Base-by-base conservation (phyloP, 2,888 invertebrate genomes). In the Mayetiola destructor region DNA sequence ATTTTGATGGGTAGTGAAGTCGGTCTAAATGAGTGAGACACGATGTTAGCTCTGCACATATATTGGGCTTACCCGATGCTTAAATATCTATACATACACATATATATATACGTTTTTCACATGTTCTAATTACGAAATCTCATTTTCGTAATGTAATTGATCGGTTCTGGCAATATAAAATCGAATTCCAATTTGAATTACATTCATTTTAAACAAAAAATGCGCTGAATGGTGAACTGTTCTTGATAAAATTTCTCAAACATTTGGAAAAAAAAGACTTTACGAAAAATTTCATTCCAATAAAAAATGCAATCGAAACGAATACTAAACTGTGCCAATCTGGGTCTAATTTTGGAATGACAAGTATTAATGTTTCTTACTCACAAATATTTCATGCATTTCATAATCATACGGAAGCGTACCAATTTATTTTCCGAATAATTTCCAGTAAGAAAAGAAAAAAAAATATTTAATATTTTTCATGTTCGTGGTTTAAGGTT, bases 1-100 rank as follows among this genome's bases (percentile, higher is more conserved):
- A 48, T 48, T 48, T 48, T 48, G 48, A 48, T 48, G 48, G 48
- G 27, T 48, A 48, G 48, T 16, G 27, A 48, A 48, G 48, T 48
- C 48, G 48, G 48, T 48, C 48, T 48, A 48, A 40, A 27, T 16
- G 27, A 27, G n/a, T 27, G 48, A 1, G 27, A 48, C 48, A 48
- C 48, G 48, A 48, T 48, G 48, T 48, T 48, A 23, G n/a, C 48
- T 27, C 48, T 27, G 23, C 48, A 27, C 23, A 27, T 48, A 14
- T 4, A 6, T 27, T 27, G 27, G 27, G 27, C 9, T 27, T 48
- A 27, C 29, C 48, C 23, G 48, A 48, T 48, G 48, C 48, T 8
- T 4, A n/a, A n/a, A n/a, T n/a, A n/a, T n/a, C n/a, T n/a, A 48
- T 6, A n/a, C 37, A 14, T 4, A 23, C 14, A 6, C 21, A 42